phyloP scores from a whole-genome alignment of 2,888 invertebrate species.

The Napeogenes inachia region DNA sequence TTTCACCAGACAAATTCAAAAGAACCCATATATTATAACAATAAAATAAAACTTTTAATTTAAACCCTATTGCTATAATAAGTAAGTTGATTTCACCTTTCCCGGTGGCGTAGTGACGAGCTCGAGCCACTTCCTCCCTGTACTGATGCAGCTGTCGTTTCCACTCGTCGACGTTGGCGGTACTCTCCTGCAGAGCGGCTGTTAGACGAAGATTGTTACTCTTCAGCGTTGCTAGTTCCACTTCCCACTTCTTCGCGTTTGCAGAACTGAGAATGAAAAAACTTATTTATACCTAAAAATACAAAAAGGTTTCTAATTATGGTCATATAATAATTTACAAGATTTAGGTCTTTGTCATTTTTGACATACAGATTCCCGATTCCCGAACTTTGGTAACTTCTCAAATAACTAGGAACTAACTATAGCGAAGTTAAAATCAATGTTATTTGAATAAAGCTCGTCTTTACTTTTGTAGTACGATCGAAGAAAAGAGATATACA shows the following conservation, averaged over 20 bases:
- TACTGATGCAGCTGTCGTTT: constrained; percentile 96
- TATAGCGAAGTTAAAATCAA: too few relatives aligned
- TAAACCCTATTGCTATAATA: not conserved
- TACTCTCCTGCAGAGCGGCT: constrained; percentile 94
- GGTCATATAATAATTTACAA: too few relatives aligned
- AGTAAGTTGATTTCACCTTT: constrained; percentile 47
- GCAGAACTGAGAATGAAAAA: constrained; percentile 84
- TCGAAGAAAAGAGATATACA: too few relatives aligned
- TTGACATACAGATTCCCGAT: too few relatives aligned
- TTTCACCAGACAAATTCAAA: too few relatives aligned
- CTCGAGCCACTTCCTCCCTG: constrained; percentile 92
- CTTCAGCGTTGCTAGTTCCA: constrained; percentile 95
- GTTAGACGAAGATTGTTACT: constrained; percentile 97
- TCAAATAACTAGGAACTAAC: too few relatives aligned
- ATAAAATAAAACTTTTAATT: not conserved
- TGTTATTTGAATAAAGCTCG: too few relatives aligned
- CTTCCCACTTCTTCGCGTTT: constrained; percentile 99
- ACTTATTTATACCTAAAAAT: not conserved
- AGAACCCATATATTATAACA: too few relatives aligned
- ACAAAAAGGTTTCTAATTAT: too few relatives aligned
- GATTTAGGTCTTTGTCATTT: too few relatives aligned
- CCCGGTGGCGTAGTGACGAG: constrained; percentile 73
- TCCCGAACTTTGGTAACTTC: too few relatives aligned
- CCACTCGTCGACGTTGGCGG: constrained; percentile 99
- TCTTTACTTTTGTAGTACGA: too few relatives aligned